phyloP scores from a whole-genome alignment of 2,797 vertebrate species.

The Merluccius polli region DNA sequence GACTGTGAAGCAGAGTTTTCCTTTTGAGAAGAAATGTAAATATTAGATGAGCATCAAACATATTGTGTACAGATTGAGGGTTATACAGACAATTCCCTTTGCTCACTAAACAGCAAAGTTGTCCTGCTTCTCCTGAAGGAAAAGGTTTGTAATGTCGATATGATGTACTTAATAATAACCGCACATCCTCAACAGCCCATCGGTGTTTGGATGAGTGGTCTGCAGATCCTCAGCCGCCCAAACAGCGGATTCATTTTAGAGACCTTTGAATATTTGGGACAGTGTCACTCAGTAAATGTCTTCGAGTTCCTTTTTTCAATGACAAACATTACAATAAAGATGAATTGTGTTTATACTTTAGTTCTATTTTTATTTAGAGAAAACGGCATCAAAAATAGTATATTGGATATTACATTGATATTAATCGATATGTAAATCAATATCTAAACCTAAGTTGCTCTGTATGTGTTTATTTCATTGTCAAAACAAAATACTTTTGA shows the following conservation, averaged over 20 bases:
- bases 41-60: slow-evolving; percentile 42
- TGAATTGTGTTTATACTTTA: slow-evolving; percentile 22
- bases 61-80: slow-evolving; percentile 31
- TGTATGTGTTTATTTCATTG: slow-evolving; percentile 26
- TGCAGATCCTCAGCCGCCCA: slow-evolving; percentile 10
- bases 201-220: slow-evolving; percentile 30
- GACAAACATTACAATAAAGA: slow-evolving; percentile 30
- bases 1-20: slow-evolving; percentile 31
- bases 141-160: slow-evolving; percentile 17
- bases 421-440: background rate
- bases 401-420: slow-evolving; percentile 24
- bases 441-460: slow-evolving; percentile 12
- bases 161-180: slow-evolving; percentile 22
- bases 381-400: background rate
- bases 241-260: slow-evolving; percentile 21
- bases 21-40: slow-evolving; percentile 46
- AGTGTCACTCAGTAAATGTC: slow-evolving; percentile 20
- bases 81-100: slow-evolving; percentile 18
- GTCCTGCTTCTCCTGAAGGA: slow-evolving; percentile 23
- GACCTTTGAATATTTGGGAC: slow-evolving; percentile 25
- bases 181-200: slow-evolving; percentile 34
- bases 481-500: no score
- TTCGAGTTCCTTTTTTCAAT: slow-evolving; percentile 44
- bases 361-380: slow-evolving; percentile 1
- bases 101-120: slow-evolving; percentile 2